Conservation (phyloP, 2,797 vertebrate genomes). For the Thamnophis elegans region DNA sequence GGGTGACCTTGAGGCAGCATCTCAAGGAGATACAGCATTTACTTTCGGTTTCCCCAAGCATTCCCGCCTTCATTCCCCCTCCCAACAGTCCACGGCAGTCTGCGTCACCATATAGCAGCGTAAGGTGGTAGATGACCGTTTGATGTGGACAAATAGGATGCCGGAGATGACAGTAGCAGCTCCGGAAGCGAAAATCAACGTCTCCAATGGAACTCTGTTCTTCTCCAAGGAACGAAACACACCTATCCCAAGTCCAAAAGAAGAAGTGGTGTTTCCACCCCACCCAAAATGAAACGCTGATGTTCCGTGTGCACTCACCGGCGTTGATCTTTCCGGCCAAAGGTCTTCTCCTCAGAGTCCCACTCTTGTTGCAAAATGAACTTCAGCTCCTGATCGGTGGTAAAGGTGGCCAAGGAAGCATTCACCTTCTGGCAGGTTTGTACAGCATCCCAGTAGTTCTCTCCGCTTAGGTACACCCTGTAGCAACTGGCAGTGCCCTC, state of each 20-base stretch:
- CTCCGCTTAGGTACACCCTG: slow-evolving; percentile 87
- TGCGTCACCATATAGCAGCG: not conserved
- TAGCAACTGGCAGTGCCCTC: slow-evolving; percentile 98
- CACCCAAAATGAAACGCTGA: rapidly evolving
- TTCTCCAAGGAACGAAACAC: not conserved
- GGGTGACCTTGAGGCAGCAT: not conserved
- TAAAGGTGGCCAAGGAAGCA: slow-evolving; percentile 92
- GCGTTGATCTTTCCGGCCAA: slow-evolving; percentile 86
- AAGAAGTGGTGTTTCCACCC: rapidly evolving
- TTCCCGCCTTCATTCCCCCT: not conserved
- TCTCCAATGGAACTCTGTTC: not conserved
- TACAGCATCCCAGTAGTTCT: slow-evolving; percentile 98
- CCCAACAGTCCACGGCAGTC: not conserved
- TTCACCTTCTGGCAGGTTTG: slow-evolving; percentile 95
- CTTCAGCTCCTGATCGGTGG: slow-evolving; percentile 92
- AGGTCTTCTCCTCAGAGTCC: slow-evolving; percentile 88
- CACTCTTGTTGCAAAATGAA: slow-evolving; percentile 95
- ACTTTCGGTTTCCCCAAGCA: not conserved
- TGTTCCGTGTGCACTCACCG: slow-evolving; percentile 76
- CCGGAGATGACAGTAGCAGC: not conserved
- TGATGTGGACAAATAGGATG: not conserved
- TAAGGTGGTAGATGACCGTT: not conserved
- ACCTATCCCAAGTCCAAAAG: not conserved
- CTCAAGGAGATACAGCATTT: not conserved
- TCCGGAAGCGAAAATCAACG: not conserved